phyloP scores from a whole-genome alignment of 2,797 vertebrate species.

The Diplodus puntazzo region DNA sequence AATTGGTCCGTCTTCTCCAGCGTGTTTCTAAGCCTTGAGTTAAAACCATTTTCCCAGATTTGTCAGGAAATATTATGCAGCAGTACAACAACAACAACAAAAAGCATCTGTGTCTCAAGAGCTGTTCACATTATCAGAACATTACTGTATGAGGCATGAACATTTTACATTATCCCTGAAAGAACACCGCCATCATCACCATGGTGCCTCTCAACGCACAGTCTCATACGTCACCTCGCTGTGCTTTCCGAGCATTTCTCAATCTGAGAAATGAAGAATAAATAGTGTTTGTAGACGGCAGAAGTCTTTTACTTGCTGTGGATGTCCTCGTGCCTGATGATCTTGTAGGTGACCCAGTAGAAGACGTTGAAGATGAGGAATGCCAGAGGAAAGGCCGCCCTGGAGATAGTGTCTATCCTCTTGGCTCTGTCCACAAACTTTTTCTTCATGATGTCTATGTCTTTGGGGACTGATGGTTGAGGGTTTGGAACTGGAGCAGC shows the following conservation, averaged over 20 bases:
- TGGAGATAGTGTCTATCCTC: constrained; percentile 97
- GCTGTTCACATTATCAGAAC: constrained; percentile 66
- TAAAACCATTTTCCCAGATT: constrained; percentile 50
- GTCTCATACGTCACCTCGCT: constrained; percentile 30
- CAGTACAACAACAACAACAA: constrained; percentile 57
- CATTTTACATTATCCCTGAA: constrained; percentile 78
- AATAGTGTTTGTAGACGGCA: constrained; percentile 22
- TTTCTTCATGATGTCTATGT: constrained; percentile 93
- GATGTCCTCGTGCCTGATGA: constrained; percentile 95
- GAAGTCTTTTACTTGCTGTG: constrained; percentile 87
- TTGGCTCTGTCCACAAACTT: constrained; percentile 99
- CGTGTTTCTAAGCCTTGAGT: constrained; percentile 80
- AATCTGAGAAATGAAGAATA: constrained; percentile 68
- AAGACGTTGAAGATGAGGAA: constrained; percentile 99
- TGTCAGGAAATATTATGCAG: constrained; percentile 61
- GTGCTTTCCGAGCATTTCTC: constrained; percentile 64
- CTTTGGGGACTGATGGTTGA: constrained; percentile 85
- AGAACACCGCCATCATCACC: constrained; percentile 57
- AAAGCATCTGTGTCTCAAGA: constrained; percentile 62
- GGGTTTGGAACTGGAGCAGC: constrained; percentile 82
- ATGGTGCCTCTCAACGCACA: constrained; percentile 44
- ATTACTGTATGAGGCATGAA: constrained; percentile 58
- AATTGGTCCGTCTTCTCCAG: constrained; percentile 88
- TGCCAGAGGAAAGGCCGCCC: constrained; percentile 96
- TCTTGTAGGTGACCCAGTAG: constrained; percentile 99